Evolutionary conservation across 2,888 invertebrate species (phyloP).

Genomic region (Pseudococcus viburni): DNA sequence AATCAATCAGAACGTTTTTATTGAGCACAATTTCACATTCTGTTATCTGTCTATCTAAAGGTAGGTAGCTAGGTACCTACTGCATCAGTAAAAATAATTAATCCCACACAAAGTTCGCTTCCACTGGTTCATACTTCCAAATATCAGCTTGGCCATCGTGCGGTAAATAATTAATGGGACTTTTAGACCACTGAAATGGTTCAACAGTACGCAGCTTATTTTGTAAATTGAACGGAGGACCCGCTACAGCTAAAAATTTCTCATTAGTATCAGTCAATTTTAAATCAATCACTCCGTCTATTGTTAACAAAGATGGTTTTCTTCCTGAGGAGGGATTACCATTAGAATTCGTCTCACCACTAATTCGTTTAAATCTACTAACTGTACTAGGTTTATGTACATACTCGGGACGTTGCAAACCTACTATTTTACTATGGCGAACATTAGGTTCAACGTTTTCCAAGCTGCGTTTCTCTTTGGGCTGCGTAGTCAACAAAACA

Average conservation of each 20-base stretch:
- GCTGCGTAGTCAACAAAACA: background rate
- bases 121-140: conserved; percentile 79
- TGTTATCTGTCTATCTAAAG: background rate
- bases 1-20: background rate
- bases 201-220: conserved; percentile 67
- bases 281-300: conserved; percentile 68
- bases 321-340: conserved; percentile 55
- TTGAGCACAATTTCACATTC: background rate
- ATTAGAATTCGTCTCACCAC: background rate
- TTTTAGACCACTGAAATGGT: conserved; percentile 84
- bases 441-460: background rate
- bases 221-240: conserved; percentile 70
- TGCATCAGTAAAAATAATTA: background rate
- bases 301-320: conserved; percentile 25
- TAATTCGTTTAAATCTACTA: background rate
- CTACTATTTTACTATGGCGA: conserved; percentile 17
- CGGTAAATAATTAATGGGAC: conserved; percentile 76
- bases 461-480: background rate
- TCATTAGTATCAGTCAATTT: conserved; percentile 68
- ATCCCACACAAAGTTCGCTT: conserved; percentile 69
- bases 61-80: background rate
- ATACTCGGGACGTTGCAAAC: background rate
- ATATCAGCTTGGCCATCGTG: conserved; percentile 83
- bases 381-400: background rate
- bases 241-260: conserved; percentile 72